Conservation (phyloP, 2,797 vertebrate species). For the Malacoctenus gilli region DNA sequence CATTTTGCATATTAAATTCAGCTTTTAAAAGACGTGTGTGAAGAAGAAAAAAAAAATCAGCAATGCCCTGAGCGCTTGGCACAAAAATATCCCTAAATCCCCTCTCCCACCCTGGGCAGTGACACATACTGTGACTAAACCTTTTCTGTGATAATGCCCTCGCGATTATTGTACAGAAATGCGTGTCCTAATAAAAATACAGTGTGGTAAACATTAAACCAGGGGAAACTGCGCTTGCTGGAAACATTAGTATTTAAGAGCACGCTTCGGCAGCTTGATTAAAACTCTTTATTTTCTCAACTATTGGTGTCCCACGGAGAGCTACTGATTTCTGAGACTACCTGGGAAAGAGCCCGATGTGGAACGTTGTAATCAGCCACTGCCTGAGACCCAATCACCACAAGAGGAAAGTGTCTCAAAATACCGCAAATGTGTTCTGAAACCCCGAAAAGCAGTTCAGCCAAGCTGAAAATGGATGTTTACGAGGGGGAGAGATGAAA, state of each 20-base stretch:
- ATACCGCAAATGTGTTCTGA: constrained; percentile 54
- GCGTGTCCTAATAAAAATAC: constrained; percentile 61
- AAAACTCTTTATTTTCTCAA: constrained; percentile 38
- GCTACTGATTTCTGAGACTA: constrained; percentile 54
- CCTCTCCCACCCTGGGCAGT: constrained; percentile 60
- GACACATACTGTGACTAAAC: constrained; percentile 73
- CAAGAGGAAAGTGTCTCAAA: constrained; percentile 40
- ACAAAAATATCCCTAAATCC: constrained; percentile 72
- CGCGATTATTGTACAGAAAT: constrained; percentile 58
- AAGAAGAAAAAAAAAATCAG: constrained; percentile 59
- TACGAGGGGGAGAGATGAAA: constrained; percentile 44
- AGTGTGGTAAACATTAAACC: constrained; percentile 39
- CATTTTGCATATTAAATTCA: constrained; percentile 60
- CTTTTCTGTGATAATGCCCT: constrained; percentile 58
- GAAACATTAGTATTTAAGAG: constrained; percentile 43
- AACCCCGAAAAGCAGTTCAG: constrained; percentile 47
- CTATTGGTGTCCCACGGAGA: constrained; percentile 39
- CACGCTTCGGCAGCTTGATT: constrained; percentile 47
- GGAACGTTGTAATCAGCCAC: constrained; percentile 65
- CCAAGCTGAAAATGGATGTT: constrained; percentile 53
- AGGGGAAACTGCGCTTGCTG: constrained; percentile 33
- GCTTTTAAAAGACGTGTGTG: constrained; percentile 40
- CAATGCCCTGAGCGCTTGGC: constrained; percentile 61
- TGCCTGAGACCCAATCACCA: constrained; percentile 65
- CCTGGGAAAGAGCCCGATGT: constrained; percentile 50